Conservation (phyloP, 2,113 vertebrate species). For the Mionectes macconnelli region DNA sequence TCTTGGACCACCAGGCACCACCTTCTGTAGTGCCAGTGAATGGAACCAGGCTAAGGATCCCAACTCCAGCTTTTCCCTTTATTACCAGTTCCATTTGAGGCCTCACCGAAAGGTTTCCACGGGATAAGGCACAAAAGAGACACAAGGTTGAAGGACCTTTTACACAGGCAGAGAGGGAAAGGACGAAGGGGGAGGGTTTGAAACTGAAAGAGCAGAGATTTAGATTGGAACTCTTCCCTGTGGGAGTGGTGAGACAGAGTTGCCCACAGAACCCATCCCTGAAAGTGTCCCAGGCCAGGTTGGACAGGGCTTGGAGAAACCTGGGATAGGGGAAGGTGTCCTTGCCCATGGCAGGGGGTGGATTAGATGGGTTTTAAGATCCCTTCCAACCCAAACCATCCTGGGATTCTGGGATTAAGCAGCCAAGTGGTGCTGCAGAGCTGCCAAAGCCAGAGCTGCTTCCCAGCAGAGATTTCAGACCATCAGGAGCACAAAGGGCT, state of each 20-base stretch:
- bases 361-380: not conserved
- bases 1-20: not conserved
- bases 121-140: too few relatives aligned
- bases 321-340: not conserved
- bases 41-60: not conserved
- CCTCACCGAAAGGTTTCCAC: not conserved
- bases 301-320: not conserved
- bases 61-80: not conserved
- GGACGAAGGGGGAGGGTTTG: not conserved
- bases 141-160: not conserved
- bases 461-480: not conserved
- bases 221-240: not conserved
- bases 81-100: not conserved
- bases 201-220: not conserved
- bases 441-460: not conserved
- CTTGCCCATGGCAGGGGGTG: not conserved
- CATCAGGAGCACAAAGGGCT: rapidly evolving
- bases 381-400: not conserved
- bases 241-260: not conserved
- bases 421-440: not conserved
- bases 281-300: not conserved
- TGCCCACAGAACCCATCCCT: not conserved
- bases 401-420: not conserved
- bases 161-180: too few relatives aligned
- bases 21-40: not conserved